Evolutionary conservation across 2,888 invertebrate species (phyloP).

Genomic region (Sepioteuthis lessoniana): DNA sequence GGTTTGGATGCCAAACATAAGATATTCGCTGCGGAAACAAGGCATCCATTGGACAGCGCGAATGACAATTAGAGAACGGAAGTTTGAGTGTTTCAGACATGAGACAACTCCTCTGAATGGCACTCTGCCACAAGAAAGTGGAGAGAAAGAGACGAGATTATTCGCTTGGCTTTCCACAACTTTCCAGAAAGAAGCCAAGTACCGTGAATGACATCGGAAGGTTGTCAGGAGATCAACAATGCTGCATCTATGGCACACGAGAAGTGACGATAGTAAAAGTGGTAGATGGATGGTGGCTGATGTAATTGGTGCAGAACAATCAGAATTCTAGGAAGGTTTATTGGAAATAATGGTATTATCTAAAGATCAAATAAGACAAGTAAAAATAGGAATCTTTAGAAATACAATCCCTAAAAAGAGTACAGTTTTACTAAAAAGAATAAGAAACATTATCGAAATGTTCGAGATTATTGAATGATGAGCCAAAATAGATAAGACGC

Average conservation of each 20-base stretch:
- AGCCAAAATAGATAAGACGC: too few relatives aligned
- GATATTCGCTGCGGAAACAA: not conserved
- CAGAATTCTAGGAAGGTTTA: not conserved
- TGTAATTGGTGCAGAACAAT: not conserved
- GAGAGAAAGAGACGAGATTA: not conserved
- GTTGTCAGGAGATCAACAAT: not conserved
- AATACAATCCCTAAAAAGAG: too few relatives aligned
- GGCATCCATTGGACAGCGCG: not conserved
- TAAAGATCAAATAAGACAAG: too few relatives aligned
- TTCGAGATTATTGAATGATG: too few relatives aligned
- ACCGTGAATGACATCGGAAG: not conserved
- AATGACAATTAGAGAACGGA: not conserved
- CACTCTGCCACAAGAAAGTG: not conserved
- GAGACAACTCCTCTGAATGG: not conserved
- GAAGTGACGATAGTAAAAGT: not conserved
- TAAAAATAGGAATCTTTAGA: too few relatives aligned
- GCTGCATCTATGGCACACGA: not conserved
- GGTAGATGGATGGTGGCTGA: not conserved
- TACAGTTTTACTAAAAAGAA: too few relatives aligned
- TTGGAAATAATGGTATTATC: too few relatives aligned
- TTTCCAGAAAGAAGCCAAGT: not conserved
- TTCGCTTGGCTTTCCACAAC: not conserved
- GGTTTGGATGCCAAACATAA: not conserved
- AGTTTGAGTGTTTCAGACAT: not conserved
- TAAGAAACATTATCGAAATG: too few relatives aligned